Percentiles rank a stretch among this genome's conserved stretches.
These are phyloP conservation scores for Pararge aegeria DNA, from an alignment of 1,140 invertebrate species.

Conservation along the genomic window DNA sequence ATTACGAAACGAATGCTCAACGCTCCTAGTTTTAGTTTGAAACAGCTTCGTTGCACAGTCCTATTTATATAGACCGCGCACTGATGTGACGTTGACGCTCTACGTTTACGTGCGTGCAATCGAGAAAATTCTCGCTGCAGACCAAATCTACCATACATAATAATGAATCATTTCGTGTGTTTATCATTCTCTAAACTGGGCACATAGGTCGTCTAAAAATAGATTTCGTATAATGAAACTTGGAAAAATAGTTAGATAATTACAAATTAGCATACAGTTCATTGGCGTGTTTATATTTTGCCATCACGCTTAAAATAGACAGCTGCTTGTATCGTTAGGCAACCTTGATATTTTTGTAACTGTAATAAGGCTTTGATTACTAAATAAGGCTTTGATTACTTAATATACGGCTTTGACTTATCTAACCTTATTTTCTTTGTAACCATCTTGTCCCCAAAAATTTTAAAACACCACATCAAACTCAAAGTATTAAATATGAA, in stretches of 20 bases:
- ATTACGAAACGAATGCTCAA: constrained; percentile 13
- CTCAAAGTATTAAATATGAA: too few species aligned
- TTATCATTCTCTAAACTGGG: not conserved
- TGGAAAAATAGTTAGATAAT: not conserved
- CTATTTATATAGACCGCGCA: constrained; percentile 49
- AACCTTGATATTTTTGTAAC: too few species aligned
- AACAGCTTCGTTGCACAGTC: constrained; percentile 16
- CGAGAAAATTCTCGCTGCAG: constrained; percentile 50
- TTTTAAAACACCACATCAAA: too few species aligned
- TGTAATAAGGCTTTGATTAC: too few species aligned
- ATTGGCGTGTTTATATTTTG: not conserved
- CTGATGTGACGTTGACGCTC: constrained; percentile 27
- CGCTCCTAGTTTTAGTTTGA: constrained; percentile 38
- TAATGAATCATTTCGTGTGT: constrained; percentile 14
- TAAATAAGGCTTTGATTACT: too few species aligned
- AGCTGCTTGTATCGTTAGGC: too few species aligned
- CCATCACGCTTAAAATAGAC: not conserved
- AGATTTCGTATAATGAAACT: not conserved
- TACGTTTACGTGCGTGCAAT: constrained; percentile 32
- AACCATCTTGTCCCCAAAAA: too few species aligned
- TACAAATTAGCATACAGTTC: not conserved
- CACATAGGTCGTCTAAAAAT: not conserved
- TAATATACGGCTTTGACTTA: too few species aligned
- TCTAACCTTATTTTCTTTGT: too few species aligned
- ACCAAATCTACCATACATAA: not conserved